Evolutionary conservation across 2,888 invertebrate species (phyloP), one percentile per base, ranked within the genome.

Genomic region (Dendrolimus houi): DNA sequence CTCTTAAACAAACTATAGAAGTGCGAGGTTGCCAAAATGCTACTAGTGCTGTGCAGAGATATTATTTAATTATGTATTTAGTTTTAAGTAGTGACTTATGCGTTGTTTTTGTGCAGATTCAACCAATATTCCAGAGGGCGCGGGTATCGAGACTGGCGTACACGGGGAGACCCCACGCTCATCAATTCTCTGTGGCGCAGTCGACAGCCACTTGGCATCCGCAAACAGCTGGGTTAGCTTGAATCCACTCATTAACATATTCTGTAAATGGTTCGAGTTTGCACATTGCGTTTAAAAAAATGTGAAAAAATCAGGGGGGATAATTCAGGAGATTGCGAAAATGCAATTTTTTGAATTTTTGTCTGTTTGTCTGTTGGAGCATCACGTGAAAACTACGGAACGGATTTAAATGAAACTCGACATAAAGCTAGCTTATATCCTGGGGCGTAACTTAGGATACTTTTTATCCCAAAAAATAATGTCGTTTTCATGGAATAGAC

Each of bases 181-280:
- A 93, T 94, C 86, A 94, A 94, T 85, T 94, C 93, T 66, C 91
- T 94, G 68, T 94, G 94, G 94, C 92, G 94, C 79, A 94, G 94
- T 83, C 93, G 94, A 79, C 94, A 94, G 84, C 94, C 94, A 54
- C 92, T 94, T 70, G 94, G 94, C 74, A 93, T 93, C 71, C 86
- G 93, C 66, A 93, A 93, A 72, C 93, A 93, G 80, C 86, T 93
- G 69, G 93, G 93, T 93, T 79, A 87, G 81, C 70, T 58, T 14
- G 29, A 53, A 55, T n/a, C 52, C 42, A 9, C n/a, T 29, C 14
- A 60, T 41, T 56, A 53, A 47, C 9, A 47, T 47, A 47, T 2
- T 47, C 47, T 29, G 6, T 29, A 29, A 29, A 29, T 29, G 29
- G 3, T 29, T 29, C 29, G 29, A 29, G 29, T 29, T 29, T 29